These are phyloP conservation scores for Mythimna pallens DNA, from an alignment of 2,888 invertebrate genomes.

Conservation along the genomic window DNA sequence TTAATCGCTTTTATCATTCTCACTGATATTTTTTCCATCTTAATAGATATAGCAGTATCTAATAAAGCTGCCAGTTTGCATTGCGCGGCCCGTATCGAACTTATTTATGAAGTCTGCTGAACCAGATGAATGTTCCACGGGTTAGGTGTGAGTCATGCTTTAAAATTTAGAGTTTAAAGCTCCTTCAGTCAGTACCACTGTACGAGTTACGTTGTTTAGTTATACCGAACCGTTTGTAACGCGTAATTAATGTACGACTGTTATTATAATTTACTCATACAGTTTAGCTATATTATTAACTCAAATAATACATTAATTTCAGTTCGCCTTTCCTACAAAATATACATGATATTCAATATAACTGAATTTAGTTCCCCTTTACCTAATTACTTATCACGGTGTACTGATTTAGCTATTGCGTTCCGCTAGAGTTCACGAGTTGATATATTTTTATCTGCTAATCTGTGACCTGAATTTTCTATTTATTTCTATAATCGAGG, in stretches of 20 bases:
- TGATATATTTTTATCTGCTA: slow-evolving; percentile 43
- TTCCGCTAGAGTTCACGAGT: slow-evolving; percentile 38
- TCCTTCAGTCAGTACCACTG: slow-evolving; percentile 48
- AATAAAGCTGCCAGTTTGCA: slow-evolving; percentile 79
- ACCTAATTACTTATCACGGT: slow-evolving; percentile 33
- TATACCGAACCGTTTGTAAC: slow-evolving; percentile 53
- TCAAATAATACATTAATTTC: slow-evolving; percentile 49
- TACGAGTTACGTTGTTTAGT: slow-evolving; percentile 54
- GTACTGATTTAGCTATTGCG: slow-evolving; percentile 24
- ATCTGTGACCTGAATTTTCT: slow-evolving; percentile 47
- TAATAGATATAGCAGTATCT: slow-evolving; percentile 64
- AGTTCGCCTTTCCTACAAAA: slow-evolving; percentile 20
- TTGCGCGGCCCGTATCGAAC: slow-evolving; percentile 74
- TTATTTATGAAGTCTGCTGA: slow-evolving; percentile 76
- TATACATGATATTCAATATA: slow-evolving; percentile 1
- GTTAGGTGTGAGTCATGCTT: slow-evolving; percentile 62
- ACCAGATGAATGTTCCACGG: slow-evolving; percentile 58
- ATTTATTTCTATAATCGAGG: slow-evolving; percentile 35
- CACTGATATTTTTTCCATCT: slow-evolving; percentile 69
- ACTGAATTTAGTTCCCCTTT: slow-evolving; percentile 27
- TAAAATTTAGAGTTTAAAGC: slow-evolving; percentile 63
- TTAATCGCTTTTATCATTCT: slow-evolving; percentile 79
- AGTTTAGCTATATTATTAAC: slow-evolving; percentile 54
- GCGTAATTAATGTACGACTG: slow-evolving; percentile 59
- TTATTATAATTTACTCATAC: slow-evolving; percentile 62